Percentiles rank a stretch among this genome's conserved stretches.
phyloP scores from a whole-genome alignment of 2,888 invertebrate genomes.

The Lucinisca nassula region DNA sequence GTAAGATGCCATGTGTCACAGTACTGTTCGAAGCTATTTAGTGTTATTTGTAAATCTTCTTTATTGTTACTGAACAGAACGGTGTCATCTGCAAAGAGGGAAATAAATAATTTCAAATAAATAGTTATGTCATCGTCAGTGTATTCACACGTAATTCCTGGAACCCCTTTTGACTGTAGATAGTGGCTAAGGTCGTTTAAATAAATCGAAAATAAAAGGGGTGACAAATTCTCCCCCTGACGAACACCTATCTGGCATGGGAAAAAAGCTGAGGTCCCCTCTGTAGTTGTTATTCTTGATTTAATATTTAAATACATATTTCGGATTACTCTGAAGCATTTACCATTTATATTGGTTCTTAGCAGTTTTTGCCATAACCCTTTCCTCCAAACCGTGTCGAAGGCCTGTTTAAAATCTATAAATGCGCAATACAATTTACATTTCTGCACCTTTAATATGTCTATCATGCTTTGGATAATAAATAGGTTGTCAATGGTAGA shows the following conservation, averaged over 20 bases:
- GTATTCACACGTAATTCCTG: neutral
- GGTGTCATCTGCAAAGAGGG: constrained; percentile 30
- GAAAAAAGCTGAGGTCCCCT: neutral
- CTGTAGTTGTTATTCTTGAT: neutral
- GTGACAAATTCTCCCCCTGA: constrained; percentile 38
- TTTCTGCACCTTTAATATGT: constrained; percentile 13
- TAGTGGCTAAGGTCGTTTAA: neutral
- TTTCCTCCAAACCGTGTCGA: constrained; percentile 39
- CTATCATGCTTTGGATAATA: constrained; percentile 17
- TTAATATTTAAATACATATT: constrained; percentile 28
- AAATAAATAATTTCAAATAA: constrained; percentile 38
- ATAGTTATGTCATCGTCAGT: neutral
- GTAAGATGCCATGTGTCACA: constrained; percentile 15
- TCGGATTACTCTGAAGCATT: constrained; percentile 25
- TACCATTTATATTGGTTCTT: constrained; percentile 25
- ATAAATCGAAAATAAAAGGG: constrained; percentile 30
- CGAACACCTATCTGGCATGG: neutral
- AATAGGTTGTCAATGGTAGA: constrained; percentile 37
- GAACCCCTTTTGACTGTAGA: neutral
- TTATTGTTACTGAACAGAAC: neutral
- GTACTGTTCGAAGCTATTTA: constrained; percentile 5
- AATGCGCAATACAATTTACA: constrained; percentile 24
- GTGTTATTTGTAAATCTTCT: neutral
- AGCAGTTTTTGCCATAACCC: constrained; percentile 33
- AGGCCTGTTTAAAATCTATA: constrained; percentile 40